Conservation (phyloP, 2,888 invertebrate genomes). For the Drosophila lutescens region DNA sequence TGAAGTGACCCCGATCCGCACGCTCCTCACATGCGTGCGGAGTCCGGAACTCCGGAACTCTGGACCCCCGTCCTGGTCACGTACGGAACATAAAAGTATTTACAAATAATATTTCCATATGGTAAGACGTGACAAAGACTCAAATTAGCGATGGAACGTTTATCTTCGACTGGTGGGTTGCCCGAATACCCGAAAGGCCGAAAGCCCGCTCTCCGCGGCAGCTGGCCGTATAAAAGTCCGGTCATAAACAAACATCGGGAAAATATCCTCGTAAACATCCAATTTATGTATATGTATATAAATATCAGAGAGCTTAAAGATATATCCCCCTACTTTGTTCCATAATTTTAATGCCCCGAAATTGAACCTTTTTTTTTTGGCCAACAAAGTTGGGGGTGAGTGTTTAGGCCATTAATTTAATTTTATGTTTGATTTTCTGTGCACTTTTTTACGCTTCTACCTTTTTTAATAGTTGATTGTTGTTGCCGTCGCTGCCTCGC, state of each 20-base stretch:
- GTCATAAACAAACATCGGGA: conserved; percentile 60
- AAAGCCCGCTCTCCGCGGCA: conserved; percentile 18
- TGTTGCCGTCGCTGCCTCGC: conserved; percentile 24
- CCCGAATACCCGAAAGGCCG: not conserved
- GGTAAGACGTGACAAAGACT: conserved; percentile 83
- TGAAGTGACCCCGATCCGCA: conserved; percentile 32
- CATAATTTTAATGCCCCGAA: conserved; percentile 76
- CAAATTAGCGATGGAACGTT: conserved; percentile 80
- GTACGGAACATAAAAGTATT: conserved; percentile 82
- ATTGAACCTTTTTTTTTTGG: conserved; percentile 67
- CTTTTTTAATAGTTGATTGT: conserved; percentile 70
- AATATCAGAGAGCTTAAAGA: conserved; percentile 40
- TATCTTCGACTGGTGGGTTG: conserved; percentile 58
- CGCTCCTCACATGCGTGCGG: conserved; percentile 55
- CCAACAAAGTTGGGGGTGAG: conserved; percentile 36
- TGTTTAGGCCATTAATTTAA: conserved; percentile 73
- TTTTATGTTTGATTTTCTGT: conserved; percentile 77
- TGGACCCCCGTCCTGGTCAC: conserved; percentile 74
- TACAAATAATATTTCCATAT: conserved; percentile 83
- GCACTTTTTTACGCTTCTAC: conserved; percentile 38
- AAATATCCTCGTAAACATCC: conserved; percentile 64
- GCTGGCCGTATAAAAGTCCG: conserved; percentile 74
- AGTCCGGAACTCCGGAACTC: not conserved
- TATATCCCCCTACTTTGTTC: conserved; percentile 56
- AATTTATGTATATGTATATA: conserved; percentile 52